Percentiles rank a stretch among this genome's conserved stretches.
Evolutionary conservation across 2,888 invertebrate species (phyloP).

Genomic region (Meloe dianella): DNA sequence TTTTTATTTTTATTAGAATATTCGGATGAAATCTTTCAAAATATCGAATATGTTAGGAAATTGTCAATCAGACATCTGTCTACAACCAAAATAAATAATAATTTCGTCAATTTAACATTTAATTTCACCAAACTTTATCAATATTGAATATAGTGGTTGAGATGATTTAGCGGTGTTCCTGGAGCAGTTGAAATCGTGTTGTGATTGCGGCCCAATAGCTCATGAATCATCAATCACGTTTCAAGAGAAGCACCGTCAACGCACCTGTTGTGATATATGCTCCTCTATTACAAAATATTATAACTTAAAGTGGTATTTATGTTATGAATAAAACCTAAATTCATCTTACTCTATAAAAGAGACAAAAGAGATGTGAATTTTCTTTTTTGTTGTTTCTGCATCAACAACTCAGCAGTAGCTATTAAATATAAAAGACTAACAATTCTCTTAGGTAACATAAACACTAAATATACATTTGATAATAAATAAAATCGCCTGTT

Average conservation of each 20-base stretch:
- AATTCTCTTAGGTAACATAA: constrained; percentile 23
- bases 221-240: constrained; percentile 1
- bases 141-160: neutral
- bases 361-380: constrained; percentile 24
- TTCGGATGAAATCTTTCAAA: neutral
- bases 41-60: neutral
- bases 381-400: constrained; percentile 8
- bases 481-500: constrained; percentile 30
- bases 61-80: neutral
- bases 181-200: neutral
- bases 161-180: neutral
- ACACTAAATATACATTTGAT: constrained; percentile 25
- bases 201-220: neutral
- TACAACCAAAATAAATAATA: neutral
- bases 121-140: neutral
- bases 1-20: neutral
- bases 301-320: constrained; percentile 24
- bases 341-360: constrained; percentile 19
- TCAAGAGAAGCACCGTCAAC: neutral
- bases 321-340: constrained; percentile 29
- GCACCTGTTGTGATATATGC: constrained; percentile 15
- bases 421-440: constrained; percentile 23
- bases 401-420: constrained; percentile 11
- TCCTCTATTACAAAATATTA: constrained; percentile 23
- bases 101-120: neutral